Evolutionary conservation across 2,113 vertebrate species (phyloP).

Genomic region (Gobio gobio): DNA sequence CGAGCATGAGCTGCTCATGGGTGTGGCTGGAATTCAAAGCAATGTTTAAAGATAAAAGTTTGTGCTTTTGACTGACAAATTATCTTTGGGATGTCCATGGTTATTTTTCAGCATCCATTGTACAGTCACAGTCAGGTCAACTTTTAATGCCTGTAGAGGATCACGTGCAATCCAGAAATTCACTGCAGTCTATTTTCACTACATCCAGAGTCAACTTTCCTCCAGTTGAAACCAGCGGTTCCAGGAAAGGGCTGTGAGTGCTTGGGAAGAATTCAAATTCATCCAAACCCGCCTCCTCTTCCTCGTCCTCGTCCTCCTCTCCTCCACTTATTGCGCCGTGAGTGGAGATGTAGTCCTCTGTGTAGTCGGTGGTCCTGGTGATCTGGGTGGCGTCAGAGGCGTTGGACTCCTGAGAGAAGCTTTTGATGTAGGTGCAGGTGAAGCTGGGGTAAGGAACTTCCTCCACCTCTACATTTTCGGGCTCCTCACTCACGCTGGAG

Average conservation of each 20-base stretch:
- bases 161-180: conserved; percentile 61
- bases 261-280: conserved; percentile 63
- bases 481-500: conserved; percentile 61
- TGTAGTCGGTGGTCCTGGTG: conserved; percentile 67
- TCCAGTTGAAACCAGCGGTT: conserved; percentile 53
- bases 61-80: neutral
- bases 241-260: conserved; percentile 53
- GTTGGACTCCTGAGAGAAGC: conserved; percentile 73
- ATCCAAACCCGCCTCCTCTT: conserved; percentile 26
- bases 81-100: neutral
- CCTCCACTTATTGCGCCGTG: conserved; percentile 49
- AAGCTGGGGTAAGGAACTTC: conserved; percentile 64
- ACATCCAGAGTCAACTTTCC: conserved; percentile 73
- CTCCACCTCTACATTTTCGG: conserved; percentile 68
- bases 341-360: conserved; percentile 70
- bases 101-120: neutral
- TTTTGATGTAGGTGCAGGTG: conserved; percentile 73
- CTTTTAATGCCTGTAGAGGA: conserved; percentile 1
- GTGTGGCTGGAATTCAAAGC: neutral
- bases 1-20: neutral
- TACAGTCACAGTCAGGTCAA: neutral
- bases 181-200: conserved; percentile 74
- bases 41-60: neutral
- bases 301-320: conserved; percentile 58
- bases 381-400: conserved; percentile 66